Conservation (phyloP, 2,113 vertebrate genomes). For the Zosterops borbonicus region DNA sequence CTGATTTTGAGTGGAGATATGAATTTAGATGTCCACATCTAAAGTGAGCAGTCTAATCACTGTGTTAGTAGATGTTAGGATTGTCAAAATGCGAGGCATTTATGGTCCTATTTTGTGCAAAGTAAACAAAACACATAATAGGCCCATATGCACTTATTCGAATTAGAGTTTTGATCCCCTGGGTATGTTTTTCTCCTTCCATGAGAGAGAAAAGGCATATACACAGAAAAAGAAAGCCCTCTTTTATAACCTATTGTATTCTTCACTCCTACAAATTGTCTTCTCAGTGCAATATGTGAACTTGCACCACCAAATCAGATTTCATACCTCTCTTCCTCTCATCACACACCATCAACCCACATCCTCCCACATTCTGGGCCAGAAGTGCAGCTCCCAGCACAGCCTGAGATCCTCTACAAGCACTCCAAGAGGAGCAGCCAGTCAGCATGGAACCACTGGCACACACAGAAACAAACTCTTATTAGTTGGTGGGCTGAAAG, state of each 20-base stretch:
- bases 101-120: neutral
- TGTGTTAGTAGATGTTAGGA: neutral
- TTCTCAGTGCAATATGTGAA: neutral
- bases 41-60: neutral
- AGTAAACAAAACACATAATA: neutral
- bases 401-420: neutral
- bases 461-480: neutral
- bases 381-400: neutral
- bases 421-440: neutral
- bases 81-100: neutral
- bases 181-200: neutral
- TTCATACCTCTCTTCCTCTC: neutral
- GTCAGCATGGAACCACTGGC: neutral
- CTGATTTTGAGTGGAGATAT: neutral
- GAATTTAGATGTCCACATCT: neutral
- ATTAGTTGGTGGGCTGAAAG: neutral
- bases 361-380: neutral
- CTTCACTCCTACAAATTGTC: neutral
- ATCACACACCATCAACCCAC: neutral
- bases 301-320: neutral
- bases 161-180: neutral
- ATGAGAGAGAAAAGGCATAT: neutral
- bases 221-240: neutral
- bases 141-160: neutral
- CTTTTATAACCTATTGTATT: neutral